These are phyloP conservation scores for Trogon melanurus DNA, from an alignment of 2,113 vertebrate species.

Conservation along the genomic window DNA sequence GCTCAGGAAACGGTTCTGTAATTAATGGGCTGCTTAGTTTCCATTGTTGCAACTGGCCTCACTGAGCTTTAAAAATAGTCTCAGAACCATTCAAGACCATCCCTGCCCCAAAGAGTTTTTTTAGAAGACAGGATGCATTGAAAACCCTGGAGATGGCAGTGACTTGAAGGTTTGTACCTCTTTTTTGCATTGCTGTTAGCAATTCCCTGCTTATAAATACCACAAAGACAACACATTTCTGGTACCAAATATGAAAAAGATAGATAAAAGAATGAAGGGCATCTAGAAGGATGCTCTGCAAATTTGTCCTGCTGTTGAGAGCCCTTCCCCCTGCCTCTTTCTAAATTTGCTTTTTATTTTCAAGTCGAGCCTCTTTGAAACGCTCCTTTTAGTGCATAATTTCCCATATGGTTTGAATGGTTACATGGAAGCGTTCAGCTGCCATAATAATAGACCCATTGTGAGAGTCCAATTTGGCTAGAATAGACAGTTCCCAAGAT, in stretches of 20 bases:
- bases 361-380: not conserved
- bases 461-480: not conserved
- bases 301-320: not conserved
- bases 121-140: not conserved
- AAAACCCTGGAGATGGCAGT: not conserved
- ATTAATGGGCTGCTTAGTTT: not conserved
- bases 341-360: not conserved
- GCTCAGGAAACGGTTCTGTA: not conserved
- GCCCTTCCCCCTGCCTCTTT: not conserved
- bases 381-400: not conserved
- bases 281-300: not conserved
- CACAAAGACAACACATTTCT: not conserved
- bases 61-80: not conserved
- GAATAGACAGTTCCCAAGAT: not conserved
- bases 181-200: not conserved
- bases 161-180: not conserved
- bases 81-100: not conserved
- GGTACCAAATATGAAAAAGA: not conserved
- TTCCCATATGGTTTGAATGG: conserved; percentile 6
- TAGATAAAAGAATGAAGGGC: not conserved
- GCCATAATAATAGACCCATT: not conserved
- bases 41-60: not conserved
- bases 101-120: not conserved
- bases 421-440: not conserved
- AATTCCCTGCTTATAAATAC: not conserved